phyloP scores from a whole-genome alignment of 2,888 invertebrate genomes.

The Drosophila dives region DNA sequence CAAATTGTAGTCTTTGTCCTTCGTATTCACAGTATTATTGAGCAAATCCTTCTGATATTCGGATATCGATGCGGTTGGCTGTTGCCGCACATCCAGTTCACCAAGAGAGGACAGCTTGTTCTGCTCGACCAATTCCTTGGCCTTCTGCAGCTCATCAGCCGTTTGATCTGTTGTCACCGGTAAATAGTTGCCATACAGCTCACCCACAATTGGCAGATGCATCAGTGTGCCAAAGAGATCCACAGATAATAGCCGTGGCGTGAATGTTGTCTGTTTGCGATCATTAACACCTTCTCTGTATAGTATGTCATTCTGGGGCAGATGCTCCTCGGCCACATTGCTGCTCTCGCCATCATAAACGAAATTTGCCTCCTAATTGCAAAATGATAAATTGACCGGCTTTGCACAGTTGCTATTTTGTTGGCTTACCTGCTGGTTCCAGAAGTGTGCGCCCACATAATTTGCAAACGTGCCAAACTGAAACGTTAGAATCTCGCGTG shows the following conservation, averaged over 20 bases:
- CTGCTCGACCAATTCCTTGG: constrained; percentile 62
- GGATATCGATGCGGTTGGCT: constrained; percentile 87
- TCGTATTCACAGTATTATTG: constrained; percentile 51
- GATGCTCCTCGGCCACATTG: constrained; percentile 43
- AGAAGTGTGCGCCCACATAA: constrained; percentile 96
- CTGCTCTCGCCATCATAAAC: constrained; percentile 41
- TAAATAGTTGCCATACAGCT: constrained; percentile 86
- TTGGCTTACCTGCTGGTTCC: constrained; percentile 93
- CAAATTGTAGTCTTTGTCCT: constrained; percentile 87
- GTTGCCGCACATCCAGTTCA: constrained; percentile 88
- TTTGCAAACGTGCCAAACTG: constrained; percentile 97
- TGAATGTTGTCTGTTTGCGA: constrained; percentile 91
- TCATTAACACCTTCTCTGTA: constrained; percentile 92
- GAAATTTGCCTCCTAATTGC: constrained; percentile 62
- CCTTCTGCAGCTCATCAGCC: constrained; percentile 59
- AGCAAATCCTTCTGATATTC: constrained; percentile 88
- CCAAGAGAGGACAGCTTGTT: constrained; percentile 56
- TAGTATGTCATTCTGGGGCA: constrained; percentile 90
- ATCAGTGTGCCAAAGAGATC: constrained; percentile 93
- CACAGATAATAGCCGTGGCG: constrained; percentile 92
- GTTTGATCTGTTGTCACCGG: constrained; percentile 48
- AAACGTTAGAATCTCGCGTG: constrained; percentile 91
- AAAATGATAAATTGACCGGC: constrained; percentile 2
- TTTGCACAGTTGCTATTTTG: not conserved
- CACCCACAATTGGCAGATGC: constrained; percentile 89